Evolutionary conservation across 92 coral and sea anemone species (phyloP), one percentile per base, ranked within the genome.

Genomic region (Nematostella vectensis): DNA sequence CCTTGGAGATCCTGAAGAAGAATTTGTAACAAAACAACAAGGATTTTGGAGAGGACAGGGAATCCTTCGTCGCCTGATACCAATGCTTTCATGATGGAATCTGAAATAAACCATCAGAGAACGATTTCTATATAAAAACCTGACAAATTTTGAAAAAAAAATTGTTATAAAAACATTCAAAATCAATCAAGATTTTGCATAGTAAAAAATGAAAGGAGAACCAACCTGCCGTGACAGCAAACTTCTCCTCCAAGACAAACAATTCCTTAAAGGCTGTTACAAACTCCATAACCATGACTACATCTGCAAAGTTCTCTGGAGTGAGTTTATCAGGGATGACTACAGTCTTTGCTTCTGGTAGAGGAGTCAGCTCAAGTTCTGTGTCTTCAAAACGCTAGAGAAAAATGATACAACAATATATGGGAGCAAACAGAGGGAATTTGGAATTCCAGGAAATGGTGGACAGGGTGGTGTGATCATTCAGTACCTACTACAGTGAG

Each of bases 231-330:
- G 91, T 81, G 44, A 78, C 50, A 48, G 53, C 31, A 15, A 79
- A 56, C 13, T 69, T 65, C 64, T 72, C 77, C 63, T 70, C 70
- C 21, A 79, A 64, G 52, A 54, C 62, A 47, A 76, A 78, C 50
- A 81, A 73, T 47, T 64, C 66, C 39, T 58, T 58, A 31, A 67
- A 82, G 56, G 62, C 55, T 21, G 54, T 50, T 16, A 89, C 75
- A 68, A 89, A 89, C 69, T 89, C 91, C 43, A 65, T 62, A 8
- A 89, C 43, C 97, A 89, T 85, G 23, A 79, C 63, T 2, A 89
- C 60, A 53, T 89, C 97, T 28, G 84, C 77, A 71, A 72, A 89
- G 50, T 50, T 49, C 50, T 53, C 71, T 29, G 58, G 44, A 20
- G 78, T 77, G 2, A 89, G 55, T 51, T 58, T 81, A 1, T 48